Evolutionary conservation across 30 jellyfish, hydroid and myxozoan genomes (phyloP).

Genomic region (Aurelia sp.): DNA sequence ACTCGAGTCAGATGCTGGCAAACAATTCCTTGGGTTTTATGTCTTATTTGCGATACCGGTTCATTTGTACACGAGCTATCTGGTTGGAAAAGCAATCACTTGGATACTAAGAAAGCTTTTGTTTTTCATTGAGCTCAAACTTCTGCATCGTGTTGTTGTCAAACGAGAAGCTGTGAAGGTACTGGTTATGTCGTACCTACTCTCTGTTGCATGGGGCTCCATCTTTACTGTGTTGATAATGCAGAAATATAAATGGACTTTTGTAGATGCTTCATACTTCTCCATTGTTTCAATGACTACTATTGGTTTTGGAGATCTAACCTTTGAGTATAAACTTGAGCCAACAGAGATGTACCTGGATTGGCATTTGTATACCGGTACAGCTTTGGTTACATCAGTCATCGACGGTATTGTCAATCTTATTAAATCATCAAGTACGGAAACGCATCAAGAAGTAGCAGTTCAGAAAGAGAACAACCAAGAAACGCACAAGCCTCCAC

Average conservation of each 20-base stretch:
- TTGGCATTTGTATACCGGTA: constrained; percentile 27
- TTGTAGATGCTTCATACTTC: constrained; percentile 17
- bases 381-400: constrained; percentile 26
- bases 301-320: constrained; percentile 45
- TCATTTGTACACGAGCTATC: constrained; percentile 50
- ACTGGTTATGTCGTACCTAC: constrained; percentile 2
- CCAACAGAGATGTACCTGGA: background rate
- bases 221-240: background rate
- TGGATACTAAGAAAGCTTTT: background rate
- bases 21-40: constrained; percentile 4
- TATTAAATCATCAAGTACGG: background rate
- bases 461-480: background rate
- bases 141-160: constrained; percentile 11
- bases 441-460: background rate
- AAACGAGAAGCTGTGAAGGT: constrained; percentile 4
- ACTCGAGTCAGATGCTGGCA: constrained; percentile 42
- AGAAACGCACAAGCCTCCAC: too few relatives aligned
- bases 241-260: constrained; percentile 3
- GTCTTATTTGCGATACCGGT: constrained; percentile 42
- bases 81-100: constrained; percentile 31
- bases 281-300: constrained; percentile 41
- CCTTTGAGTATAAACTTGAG: background rate
- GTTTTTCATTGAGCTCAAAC: background rate
- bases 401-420: constrained; percentile 17
- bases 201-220: constrained; percentile 9